Evolutionary conservation across 2,888 invertebrate genomes (phyloP).

Genomic region (Metellina segmentata): DNA sequence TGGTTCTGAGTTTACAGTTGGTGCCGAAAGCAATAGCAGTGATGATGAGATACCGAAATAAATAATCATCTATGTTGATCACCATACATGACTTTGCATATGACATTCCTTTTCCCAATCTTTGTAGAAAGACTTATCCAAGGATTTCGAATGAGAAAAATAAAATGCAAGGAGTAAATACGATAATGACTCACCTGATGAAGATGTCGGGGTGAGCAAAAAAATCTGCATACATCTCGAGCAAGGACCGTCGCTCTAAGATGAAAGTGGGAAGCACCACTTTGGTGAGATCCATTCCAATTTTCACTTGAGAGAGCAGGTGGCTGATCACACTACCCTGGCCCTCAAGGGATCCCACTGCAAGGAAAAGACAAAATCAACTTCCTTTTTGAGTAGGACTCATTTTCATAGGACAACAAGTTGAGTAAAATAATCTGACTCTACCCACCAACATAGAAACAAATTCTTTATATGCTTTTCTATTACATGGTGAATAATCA

Average conservation of each 20-base stretch:
- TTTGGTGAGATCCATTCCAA: constrained; percentile 99
- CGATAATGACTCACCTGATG: constrained; percentile 86
- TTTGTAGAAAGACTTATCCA: not conserved
- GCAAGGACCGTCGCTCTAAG: constrained; percentile 95
- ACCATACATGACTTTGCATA: no score
- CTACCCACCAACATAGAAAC: no score
- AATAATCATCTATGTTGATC: no score
- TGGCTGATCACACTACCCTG: constrained; percentile 99
- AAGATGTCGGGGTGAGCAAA: constrained; percentile 99
- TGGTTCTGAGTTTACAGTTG: no score
- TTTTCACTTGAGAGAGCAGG: constrained; percentile 97
- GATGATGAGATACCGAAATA: not conserved
- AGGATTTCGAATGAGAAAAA: not conserved
- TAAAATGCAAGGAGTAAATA: no score
- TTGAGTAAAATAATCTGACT: not conserved
- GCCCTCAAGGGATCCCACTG: constrained; percentile 93
- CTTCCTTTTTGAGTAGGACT: no score
- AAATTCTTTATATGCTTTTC: no score
- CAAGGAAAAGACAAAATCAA: constrained; percentile 63
- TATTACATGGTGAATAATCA: no score
- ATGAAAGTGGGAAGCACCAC: constrained; percentile 99
- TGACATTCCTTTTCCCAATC: no score
- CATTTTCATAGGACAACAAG: not conserved
- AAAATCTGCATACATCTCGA: constrained; percentile 99
- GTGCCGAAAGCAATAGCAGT: not conserved